Base-by-base conservation (phyloP, 1,140 invertebrate species). In the Drosophila azteca region DNA sequence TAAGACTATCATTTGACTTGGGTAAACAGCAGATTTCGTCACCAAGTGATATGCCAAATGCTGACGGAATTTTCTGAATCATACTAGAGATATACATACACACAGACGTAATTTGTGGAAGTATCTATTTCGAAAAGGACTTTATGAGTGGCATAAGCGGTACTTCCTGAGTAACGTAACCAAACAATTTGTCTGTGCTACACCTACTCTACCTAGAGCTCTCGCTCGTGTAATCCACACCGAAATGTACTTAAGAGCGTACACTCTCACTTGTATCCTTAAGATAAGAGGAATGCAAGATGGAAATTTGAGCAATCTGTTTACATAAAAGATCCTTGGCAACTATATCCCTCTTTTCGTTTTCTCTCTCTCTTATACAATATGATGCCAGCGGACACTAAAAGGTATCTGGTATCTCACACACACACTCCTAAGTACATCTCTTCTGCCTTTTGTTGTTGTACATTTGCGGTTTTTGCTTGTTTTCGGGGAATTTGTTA, bases 291-390 rank as follows among this genome's bases (percentile, higher is more conserved):
- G 46, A 45, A 54, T 58, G 62, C 53, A 66, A 80, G 70, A 52
- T 48, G 61, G 82, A 82, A 87, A 87, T 88, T 87, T 63, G 82
- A 87, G 83, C 82, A 87, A 87, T 82, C 87, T 88, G 82, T 88
- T 87, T 87, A 82, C 82, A 79, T 81, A 87, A 78, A 71, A 65
- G 71, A 74, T 65, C 69, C 51, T 59, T 48, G 57, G 60, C 78
- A 48, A 60, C 74, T 59, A 55, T 4, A 39, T 11, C 4, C 13
- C 71, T 45, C n/a, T 48, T 24, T 22, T 20, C 17, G 17, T 20
- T 49, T 44, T 61, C 57, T 75, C 62, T 75, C 62, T 54, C 76
- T 62, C 70, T 87, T 82, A 82, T 63, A 82, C 79, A 87, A 88
- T 76, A 63, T 53, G 64, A 82, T 54, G 79, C 49, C 60, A 77